A percentile compares a stretch with the other conserved stretches of the same genome.
These are phyloP conservation scores for Pemphredon lugubris DNA, from an alignment of 2,888 invertebrate species.

Conservation along the genomic window DNA sequence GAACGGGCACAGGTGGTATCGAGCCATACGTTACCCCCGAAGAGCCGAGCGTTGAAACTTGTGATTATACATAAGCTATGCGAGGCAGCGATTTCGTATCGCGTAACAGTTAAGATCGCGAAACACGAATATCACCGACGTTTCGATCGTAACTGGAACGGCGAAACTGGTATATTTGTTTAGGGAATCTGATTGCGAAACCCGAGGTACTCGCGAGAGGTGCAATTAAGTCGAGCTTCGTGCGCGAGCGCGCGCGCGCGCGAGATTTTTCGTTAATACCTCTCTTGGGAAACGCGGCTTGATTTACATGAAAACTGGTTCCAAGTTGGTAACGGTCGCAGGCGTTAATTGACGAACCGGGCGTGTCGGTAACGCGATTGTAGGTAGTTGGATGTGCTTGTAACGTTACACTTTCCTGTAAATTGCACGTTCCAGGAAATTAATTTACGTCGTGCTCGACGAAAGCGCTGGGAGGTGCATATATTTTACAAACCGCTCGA, in stretches of 20 bases:
- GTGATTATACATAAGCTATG: slow-evolving; percentile 46
- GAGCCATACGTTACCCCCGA: slow-evolving; percentile 40
- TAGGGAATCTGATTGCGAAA: slow-evolving; percentile 17
- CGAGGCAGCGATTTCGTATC: neutral
- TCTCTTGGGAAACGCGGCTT: slow-evolving; percentile 18
- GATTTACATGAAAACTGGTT: slow-evolving; percentile 54
- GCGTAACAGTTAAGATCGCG: slow-evolving; percentile 23
- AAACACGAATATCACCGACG: neutral
- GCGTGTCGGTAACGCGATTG: slow-evolving; percentile 31
- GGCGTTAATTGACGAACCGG: slow-evolving; percentile 44
- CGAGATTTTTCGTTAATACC: slow-evolving; percentile 30
- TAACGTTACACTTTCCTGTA: no score
- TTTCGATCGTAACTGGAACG: slow-evolving; percentile 30
- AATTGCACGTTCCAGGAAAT: no score
- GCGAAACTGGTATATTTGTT: slow-evolving; percentile 22
- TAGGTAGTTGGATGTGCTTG: neutral
- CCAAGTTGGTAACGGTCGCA: slow-evolving; percentile 38
- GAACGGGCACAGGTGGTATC: slow-evolving; percentile 69
- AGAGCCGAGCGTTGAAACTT: slow-evolving; percentile 18
- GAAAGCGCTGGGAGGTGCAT: no score
- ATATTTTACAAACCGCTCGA: no score
- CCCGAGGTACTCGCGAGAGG: neutral
- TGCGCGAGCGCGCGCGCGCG: slow-evolving; percentile 5
- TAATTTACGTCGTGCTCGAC: no score
- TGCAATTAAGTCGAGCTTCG: slow-evolving; percentile 26